phyloP scores from a whole-genome alignment of 2,797 vertebrate species.

The Numenius phaeopus region DNA sequence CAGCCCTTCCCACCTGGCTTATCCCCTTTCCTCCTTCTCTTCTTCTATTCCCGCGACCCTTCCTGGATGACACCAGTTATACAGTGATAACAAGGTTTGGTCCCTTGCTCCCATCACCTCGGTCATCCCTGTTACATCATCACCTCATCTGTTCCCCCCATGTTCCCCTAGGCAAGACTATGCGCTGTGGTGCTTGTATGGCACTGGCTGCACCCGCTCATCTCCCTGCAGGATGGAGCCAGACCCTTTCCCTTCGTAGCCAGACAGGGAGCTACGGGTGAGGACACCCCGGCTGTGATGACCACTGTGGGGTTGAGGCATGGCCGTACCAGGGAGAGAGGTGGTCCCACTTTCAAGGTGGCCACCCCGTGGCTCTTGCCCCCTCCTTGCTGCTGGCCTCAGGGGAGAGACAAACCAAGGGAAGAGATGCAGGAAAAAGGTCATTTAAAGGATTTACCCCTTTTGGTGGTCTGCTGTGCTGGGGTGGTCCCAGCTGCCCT shows the following conservation, averaged over 20 bases:
- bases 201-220: fast-evolving
- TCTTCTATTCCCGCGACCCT: not conserved
- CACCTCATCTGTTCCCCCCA: not conserved
- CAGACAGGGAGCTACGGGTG: not conserved
- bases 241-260: not conserved
- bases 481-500: not conserved
- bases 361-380: not conserved
- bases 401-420: not conserved
- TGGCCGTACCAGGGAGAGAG: fast-evolving
- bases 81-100: not conserved
- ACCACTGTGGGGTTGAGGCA: fast-evolving
- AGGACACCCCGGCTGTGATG: fast-evolving
- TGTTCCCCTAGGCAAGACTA: not conserved
- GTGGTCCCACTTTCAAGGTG: not conserved
- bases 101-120: not conserved
- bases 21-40: not conserved
- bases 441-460: not conserved
- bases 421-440: not conserved
- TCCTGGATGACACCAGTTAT: not conserved
- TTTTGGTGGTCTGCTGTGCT: not conserved
- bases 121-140: not conserved
- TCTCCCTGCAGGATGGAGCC: not conserved
- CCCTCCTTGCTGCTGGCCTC: not conserved
- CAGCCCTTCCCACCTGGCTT: not conserved
- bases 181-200: fast-evolving